phyloP scores from a whole-genome alignment of 2,797 vertebrate genomes.

The Sphaeramia orbicularis region DNA sequence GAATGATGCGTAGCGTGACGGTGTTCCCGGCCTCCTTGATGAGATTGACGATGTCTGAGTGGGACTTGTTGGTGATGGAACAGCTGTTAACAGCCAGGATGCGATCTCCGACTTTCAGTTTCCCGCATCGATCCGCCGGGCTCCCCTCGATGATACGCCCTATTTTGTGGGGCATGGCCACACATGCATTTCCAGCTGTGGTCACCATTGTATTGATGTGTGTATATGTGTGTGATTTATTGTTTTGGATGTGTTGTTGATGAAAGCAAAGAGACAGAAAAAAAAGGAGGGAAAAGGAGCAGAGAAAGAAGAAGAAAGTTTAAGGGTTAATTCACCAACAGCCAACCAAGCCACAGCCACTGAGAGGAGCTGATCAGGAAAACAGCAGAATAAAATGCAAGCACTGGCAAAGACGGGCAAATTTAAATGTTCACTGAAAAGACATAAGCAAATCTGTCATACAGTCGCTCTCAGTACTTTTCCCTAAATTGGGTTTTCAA shows the following conservation, averaged over 20 bases:
- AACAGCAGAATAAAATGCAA: constrained; percentile 79
- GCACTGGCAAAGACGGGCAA: constrained; percentile 77
- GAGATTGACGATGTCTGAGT: constrained; percentile 99
- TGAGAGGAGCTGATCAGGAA: constrained; percentile 78
- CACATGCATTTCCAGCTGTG: constrained; percentile 99
- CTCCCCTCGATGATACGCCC: constrained; percentile 99
- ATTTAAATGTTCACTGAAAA: constrained; percentile 29
- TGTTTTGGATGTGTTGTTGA: constrained; percentile 35
- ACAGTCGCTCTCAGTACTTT: constrained; percentile 3
- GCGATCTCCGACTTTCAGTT: constrained; percentile 98
- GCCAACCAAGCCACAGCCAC: constrained; percentile 89
- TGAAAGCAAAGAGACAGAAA: constrained; percentile 32
- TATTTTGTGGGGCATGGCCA: constrained; percentile 99
- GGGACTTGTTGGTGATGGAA: constrained; percentile 99
- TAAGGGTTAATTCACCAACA: constrained; percentile 93
- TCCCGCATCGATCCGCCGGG: constrained; percentile 98
- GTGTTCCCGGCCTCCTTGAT: constrained; percentile 99
- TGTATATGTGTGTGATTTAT: constrained; percentile 47
- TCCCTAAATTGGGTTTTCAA: constrained; percentile 32
- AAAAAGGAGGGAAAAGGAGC: constrained; percentile 60
- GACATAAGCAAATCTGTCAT: constrained; percentile 16
- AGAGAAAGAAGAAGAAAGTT: constrained; percentile 92
- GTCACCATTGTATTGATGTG: constrained; percentile 76
- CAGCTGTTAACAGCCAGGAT: constrained; percentile 98
- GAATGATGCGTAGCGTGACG: constrained; percentile 98